Evolutionary conservation across 1,140 invertebrate species (phyloP).

Genomic region (Rhagoletis zephyria): DNA sequence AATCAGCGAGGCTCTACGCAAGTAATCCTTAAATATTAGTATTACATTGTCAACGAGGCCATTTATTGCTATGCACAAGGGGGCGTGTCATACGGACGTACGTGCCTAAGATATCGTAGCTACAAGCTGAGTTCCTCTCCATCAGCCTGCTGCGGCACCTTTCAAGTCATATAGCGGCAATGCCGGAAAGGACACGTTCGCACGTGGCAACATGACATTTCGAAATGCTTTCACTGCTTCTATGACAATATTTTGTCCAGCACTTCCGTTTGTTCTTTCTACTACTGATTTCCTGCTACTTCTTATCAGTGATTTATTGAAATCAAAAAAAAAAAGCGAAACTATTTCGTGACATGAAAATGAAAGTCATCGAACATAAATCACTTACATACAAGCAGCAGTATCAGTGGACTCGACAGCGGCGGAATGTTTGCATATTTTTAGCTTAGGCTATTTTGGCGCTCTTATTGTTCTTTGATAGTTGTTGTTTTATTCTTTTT

Average conservation of each 20-base stretch:
- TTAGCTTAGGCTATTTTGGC: not conserved
- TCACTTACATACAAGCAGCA: not conserved
- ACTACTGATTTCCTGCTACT: not conserved
- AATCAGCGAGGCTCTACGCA: not conserved
- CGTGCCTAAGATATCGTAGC: not conserved
- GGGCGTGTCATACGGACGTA: not conserved
- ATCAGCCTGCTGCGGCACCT: not conserved
- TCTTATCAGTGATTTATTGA: slow-evolving; percentile 43
- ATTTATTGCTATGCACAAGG: not conserved
- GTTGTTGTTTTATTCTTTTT: not conserved
- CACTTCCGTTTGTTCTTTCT: not conserved
- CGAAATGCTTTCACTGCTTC: not conserved
- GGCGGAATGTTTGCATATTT: not conserved
- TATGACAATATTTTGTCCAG: not conserved
- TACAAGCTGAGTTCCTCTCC: not conserved
- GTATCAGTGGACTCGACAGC: not conserved
- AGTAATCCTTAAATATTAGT: not conserved
- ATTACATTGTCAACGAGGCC: not conserved
- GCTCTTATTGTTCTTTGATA: not conserved
- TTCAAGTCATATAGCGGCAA: not conserved
- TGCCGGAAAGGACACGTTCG: slow-evolving; percentile 34
- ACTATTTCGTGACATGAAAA: slow-evolving; percentile 6
- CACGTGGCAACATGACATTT: slow-evolving; percentile 28
- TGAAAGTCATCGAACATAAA: slow-evolving; percentile 36
- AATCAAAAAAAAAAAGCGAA: slow-evolving; percentile 12